phyloP scores from a whole-genome alignment of 2,113 vertebrate genomes.

The Mirza zaza region DNA sequence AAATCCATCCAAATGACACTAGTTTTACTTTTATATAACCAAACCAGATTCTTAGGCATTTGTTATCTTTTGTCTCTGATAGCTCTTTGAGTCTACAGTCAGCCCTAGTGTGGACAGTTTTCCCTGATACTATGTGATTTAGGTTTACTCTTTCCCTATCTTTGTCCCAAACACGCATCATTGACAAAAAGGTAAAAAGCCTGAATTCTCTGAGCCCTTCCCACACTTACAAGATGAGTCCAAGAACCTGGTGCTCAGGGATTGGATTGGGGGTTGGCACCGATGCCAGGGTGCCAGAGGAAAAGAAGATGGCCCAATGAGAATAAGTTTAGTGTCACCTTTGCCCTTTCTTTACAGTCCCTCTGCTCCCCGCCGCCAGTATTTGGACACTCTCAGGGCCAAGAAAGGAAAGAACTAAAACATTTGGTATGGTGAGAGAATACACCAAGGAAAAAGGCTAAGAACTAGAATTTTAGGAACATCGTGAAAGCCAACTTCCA shows the following conservation, averaged over 20 bases:
- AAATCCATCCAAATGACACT: not conserved
- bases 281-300: not conserved
- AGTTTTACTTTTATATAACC: not conserved
- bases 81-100: not conserved
- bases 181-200: not conserved
- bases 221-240: not conserved
- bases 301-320: too few relatives aligned
- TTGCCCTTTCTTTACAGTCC: too few relatives aligned
- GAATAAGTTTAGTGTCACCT: not conserved
- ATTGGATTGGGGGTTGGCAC: not conserved
- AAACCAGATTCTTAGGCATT: not conserved
- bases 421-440: not conserved
- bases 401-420: not conserved
- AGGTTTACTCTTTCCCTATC: not conserved
- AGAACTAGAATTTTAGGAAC: not conserved
- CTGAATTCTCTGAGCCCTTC: not conserved
- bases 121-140: not conserved
- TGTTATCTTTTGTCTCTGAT: not conserved
- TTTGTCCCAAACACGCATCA: not conserved
- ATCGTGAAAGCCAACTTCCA: not conserved
- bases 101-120: not conserved
- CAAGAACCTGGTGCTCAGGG: not conserved
- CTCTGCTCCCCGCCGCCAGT: too few relatives aligned
- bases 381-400: not conserved
- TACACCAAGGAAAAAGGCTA: not conserved